These are phyloP conservation scores for Drosophila suboccidentalis DNA, from an alignment of 2,888 invertebrate species.

Conservation along the genomic window DNA sequence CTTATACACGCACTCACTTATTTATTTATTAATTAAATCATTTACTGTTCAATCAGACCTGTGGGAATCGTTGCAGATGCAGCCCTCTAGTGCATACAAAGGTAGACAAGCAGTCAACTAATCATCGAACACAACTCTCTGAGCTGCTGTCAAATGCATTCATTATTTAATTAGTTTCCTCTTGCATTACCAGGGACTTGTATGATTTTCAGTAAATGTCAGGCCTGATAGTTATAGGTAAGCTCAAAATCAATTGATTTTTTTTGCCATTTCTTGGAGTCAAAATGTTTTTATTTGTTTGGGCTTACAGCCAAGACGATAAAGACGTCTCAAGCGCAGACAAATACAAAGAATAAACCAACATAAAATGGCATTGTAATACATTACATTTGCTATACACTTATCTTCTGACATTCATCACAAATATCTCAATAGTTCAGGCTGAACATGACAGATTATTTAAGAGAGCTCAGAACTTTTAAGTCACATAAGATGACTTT, in stretches of 20 bases:
- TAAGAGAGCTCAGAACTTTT: background rate
- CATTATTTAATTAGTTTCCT: constrained; percentile 76
- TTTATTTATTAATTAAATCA: constrained; percentile 82
- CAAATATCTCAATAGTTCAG: background rate
- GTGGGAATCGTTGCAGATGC: constrained; percentile 68
- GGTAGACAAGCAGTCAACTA: constrained; percentile 27
- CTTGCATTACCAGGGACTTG: constrained; percentile 33
- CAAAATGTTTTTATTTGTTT: constrained; percentile 77
- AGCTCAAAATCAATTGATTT: constrained; percentile 54
- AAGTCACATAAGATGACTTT: background rate
- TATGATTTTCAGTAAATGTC: constrained; percentile 66
- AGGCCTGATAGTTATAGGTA: background rate
- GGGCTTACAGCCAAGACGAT: constrained; percentile 74
- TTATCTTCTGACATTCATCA: constrained; percentile 16
- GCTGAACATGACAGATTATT: background rate
- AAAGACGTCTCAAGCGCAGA: constrained; percentile 62
- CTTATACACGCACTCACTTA: constrained; percentile 48
- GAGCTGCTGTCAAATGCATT: constrained; percentile 61
- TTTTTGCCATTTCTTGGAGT: constrained; percentile 22
- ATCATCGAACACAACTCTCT: constrained; percentile 53
- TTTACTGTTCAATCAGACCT: constrained; percentile 74
- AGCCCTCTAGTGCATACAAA: constrained; percentile 1
- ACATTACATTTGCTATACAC: constrained; percentile 46
- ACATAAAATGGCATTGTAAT: constrained; percentile 13
- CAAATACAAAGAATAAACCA: constrained; percentile 47